A percentile compares a stretch with the other conserved stretches of the same genome.
phyloP scores from a whole-genome alignment of 2,113 vertebrate genomes.

The Danionella cerebrum region DNA sequence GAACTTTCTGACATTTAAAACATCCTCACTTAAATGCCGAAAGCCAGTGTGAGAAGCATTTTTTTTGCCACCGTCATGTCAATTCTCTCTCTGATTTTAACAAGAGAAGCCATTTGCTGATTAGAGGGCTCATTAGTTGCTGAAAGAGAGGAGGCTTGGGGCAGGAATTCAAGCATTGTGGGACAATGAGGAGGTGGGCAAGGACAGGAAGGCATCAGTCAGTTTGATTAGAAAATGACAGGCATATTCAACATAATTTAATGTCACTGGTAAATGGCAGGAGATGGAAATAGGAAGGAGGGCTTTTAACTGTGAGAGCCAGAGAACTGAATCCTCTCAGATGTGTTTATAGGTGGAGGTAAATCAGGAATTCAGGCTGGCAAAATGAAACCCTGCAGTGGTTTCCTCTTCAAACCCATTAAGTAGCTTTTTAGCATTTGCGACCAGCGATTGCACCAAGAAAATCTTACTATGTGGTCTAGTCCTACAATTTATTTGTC shows the following conservation, averaged over 20 bases:
- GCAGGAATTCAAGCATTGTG: not conserved
- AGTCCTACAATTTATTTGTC: not conserved
- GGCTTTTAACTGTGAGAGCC: not conserved
- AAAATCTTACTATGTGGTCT: not conserved
- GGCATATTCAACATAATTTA: not conserved
- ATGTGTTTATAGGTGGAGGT: not conserved
- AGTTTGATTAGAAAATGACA: not conserved
- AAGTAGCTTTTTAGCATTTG: too few relatives aligned
- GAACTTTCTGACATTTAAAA: slow-evolving; percentile 20
- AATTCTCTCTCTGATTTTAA: slow-evolving; percentile 18
- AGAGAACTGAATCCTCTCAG: not conserved
- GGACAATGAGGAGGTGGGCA: not conserved
- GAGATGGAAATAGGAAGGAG: not conserved
- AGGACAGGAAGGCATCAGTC: not conserved
- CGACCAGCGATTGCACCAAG: too few relatives aligned
- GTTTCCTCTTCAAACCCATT: not conserved
- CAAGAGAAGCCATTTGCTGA: slow-evolving; percentile 5
- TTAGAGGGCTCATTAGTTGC: slow-evolving; percentile 15
- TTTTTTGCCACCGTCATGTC: not conserved
- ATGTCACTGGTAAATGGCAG: not conserved
- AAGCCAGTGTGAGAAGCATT: not conserved
- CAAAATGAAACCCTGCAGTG: not conserved
- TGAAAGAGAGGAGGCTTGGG: not conserved
- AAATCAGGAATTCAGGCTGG: not conserved
- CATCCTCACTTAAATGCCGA: not conserved